Evolutionary conservation across 2,113 vertebrate species (phyloP), one percentile per base, ranked within the genome.

Genomic region (Xyrauchen texanus): DNA sequence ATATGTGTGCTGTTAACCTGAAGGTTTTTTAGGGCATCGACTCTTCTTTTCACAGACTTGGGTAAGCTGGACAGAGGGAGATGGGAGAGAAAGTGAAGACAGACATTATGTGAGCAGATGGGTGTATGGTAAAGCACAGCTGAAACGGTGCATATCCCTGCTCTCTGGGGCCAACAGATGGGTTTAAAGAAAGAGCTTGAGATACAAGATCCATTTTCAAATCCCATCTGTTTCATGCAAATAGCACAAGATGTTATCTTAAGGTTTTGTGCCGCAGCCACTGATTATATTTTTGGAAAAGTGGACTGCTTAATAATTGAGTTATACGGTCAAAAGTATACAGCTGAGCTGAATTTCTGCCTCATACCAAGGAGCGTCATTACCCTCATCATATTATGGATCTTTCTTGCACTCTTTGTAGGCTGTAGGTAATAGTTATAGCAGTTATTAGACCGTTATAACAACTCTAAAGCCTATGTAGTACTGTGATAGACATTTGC

Each of bases 1-100:
- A 94, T 94, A 82, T 95, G 94, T 0, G 95, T 93, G 57, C 94
- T 95, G 47, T 91, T 93, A 85, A 94, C 94, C 86, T 96, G 95
- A 0, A 96, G 93, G 65, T 95, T 94, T 74, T 94, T 96, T 91
- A 96, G 81, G 2, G 95, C 94, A 74, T 94, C 93, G 69, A 95
- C 91, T 90, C 95, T 92, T 84, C 94, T 91, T 80, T 92, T 96
- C 63, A 96, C 93, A 7, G 94, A 92, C 88, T 92, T 94, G 9
- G 95, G 95, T 85, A 85, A 83, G 82, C 95, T 92, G 74, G 92
- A 73, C 7, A 55, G 58, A 75, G 15, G n/a, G 5, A 58, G 73
- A 44, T 44, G 3, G n/a, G n/a, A 15, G 44, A 10, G 15, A 4
- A 45, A 63, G 13, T 13, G 46, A 49, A 49, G 16, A 8, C 21